These are phyloP conservation scores for Eupithecia pulchellata DNA, from an alignment of 2,888 invertebrate species.

Conservation along the genomic window DNA sequence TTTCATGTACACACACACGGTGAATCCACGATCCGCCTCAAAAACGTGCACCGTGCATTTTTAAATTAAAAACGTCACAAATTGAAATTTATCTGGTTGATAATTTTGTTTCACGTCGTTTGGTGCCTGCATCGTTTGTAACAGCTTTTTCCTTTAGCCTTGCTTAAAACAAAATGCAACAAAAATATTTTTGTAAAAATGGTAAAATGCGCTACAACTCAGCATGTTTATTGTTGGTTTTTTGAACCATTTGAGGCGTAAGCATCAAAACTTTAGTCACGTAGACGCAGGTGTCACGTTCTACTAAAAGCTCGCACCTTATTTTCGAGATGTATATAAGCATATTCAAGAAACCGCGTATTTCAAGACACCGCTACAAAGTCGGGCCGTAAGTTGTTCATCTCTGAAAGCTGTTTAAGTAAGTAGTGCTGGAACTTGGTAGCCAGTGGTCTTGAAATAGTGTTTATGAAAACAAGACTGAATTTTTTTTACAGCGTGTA, in stretches of 20 bases:
- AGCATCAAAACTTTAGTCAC: not conserved
- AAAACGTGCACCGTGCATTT: conserved; percentile 30
- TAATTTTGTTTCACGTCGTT: conserved; percentile 21
- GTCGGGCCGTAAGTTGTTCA: conserved; percentile 17
- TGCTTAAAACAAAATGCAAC: not conserved
- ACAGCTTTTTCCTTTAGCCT: not conserved
- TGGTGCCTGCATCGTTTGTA: not conserved
- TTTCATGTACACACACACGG: conserved; percentile 20
- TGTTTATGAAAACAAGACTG: not conserved
- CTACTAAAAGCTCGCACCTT: conserved; percentile 13
- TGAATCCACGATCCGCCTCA: conserved; percentile 18
- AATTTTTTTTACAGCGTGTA: not conserved
- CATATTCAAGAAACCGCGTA: conserved; percentile 3
- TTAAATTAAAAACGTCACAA: conserved; percentile 36
- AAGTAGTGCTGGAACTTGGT: not conserved
- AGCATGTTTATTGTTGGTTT: not conserved
- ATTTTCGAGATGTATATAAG: not conserved
- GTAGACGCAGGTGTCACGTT: not conserved
- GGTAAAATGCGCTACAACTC: not conserved
- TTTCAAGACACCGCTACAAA: conserved; percentile 13
- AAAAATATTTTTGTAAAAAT: not conserved
- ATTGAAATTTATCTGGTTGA: conserved; percentile 29
- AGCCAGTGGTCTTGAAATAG: not conserved
- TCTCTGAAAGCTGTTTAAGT: conserved; percentile 17
- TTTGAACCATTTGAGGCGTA: not conserved